phyloP scores from a whole-genome alignment of 2,888 invertebrate genomes.

The Drosophila mimetica region DNA sequence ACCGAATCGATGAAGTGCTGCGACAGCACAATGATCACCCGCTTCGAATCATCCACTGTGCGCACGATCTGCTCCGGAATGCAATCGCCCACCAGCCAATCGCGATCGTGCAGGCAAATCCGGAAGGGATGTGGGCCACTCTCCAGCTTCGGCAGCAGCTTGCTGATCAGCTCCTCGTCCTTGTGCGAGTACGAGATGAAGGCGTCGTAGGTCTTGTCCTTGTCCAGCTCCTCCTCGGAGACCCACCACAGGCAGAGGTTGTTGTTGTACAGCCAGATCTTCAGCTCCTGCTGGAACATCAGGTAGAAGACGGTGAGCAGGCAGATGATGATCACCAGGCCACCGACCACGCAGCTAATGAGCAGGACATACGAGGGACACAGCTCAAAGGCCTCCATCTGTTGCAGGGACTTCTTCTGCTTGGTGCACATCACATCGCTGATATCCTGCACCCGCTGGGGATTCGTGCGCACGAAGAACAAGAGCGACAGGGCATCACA shows the following conservation, averaged over 20 bases:
- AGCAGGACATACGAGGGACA: slow-evolving; percentile 83
- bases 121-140: slow-evolving; percentile 87
- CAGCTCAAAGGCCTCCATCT: slow-evolving; percentile 79
- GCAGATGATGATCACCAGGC: slow-evolving; percentile 84
- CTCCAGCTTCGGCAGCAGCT: slow-evolving; percentile 88
- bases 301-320: slow-evolving; percentile 84
- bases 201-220: slow-evolving; percentile 88
- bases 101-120: slow-evolving; percentile 89
- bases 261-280: slow-evolving; percentile 88
- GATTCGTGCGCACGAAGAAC: slow-evolving; percentile 85
- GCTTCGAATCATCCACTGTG: slow-evolving; percentile 88
- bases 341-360: slow-evolving; percentile 83
- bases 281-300: slow-evolving; percentile 86
- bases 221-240: slow-evolving; percentile 88
- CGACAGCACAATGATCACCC: slow-evolving; percentile 89
- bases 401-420: slow-evolving; percentile 61
- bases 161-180: slow-evolving; percentile 89
- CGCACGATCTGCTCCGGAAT: slow-evolving; percentile 89
- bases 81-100: slow-evolving; percentile 90
- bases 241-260: slow-evolving; percentile 87
- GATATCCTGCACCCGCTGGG: slow-evolving; percentile 68
- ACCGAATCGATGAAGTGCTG: slow-evolving; percentile 89
- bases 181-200: slow-evolving; percentile 92
- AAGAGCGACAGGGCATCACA: slow-evolving; percentile 87
- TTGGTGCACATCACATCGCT: slow-evolving; percentile 63